phyloP scores from a whole-genome alignment of 2,888 invertebrate species.

The Clitarchus hookeri region DNA sequence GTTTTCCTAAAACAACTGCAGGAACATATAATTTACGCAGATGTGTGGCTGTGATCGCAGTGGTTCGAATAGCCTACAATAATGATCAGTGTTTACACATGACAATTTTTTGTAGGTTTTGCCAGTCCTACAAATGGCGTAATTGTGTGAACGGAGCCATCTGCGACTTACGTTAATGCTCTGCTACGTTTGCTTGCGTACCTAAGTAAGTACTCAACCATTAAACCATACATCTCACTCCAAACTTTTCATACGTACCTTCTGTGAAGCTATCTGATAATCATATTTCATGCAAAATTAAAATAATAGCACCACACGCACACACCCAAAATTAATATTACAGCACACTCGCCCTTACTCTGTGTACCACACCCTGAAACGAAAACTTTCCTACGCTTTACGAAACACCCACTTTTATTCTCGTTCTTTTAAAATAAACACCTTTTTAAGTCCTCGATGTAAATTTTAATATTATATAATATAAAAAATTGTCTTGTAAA shows the following conservation, averaged over 20 bases:
- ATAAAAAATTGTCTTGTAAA: neutral
- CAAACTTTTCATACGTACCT: conserved; percentile 36
- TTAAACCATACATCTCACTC: neutral
- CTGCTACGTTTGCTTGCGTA: neutral
- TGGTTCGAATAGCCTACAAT: neutral
- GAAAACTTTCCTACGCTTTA: neutral
- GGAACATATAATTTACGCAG: neutral
- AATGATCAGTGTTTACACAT: conserved; percentile 14
- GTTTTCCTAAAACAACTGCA: neutral
- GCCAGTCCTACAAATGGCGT: neutral
- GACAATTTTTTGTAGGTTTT: neutral
- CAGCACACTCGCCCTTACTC: conserved; percentile 9
- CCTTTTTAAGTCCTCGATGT: neutral
- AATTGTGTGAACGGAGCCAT: neutral
- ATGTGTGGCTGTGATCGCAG: neutral
- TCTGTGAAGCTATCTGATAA: conserved; percentile 32
- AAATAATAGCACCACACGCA: conserved; percentile 33
- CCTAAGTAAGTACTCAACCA: neutral
- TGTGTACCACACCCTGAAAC: neutral
- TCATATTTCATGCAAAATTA: conserved; percentile 37
- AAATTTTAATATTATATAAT: neutral
- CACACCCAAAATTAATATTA: conserved; percentile 36
- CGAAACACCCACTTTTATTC: neutral
- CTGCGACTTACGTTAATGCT: neutral
- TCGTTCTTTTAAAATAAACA: neutral